Conservation (phyloP, 2,888 invertebrate genomes). For the Watsonalla cultraria region DNA sequence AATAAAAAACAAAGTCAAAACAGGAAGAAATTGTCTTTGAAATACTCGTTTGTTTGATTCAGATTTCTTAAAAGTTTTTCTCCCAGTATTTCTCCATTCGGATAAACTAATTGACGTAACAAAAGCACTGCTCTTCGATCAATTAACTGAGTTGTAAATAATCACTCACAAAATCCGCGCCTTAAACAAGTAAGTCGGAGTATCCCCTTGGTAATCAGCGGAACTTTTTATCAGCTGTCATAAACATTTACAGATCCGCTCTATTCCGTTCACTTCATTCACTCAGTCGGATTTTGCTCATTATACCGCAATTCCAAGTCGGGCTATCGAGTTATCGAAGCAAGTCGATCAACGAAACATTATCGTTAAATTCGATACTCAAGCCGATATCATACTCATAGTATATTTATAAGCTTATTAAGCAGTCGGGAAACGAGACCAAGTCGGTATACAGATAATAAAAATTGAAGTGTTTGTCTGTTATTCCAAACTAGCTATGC, state of each 20-base stretch:
- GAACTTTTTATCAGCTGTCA: conserved; percentile 2
- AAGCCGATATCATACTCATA: conserved; percentile 1
- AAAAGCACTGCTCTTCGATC: background rate
- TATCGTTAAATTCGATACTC: conserved; percentile 33
- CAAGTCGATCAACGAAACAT: conserved; percentile 6
- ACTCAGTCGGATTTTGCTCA: conserved; percentile 12
- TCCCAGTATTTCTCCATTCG: no score
- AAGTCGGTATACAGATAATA: no score
- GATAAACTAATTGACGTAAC: no score
- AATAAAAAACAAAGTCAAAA: no score
- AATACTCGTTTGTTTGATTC: no score
- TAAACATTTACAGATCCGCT: conserved; percentile 5
- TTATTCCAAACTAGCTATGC: no score
- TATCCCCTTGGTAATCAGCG: background rate
- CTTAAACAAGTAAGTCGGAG: background rate
- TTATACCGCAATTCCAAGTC: conserved; percentile 37
- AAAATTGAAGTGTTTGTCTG: no score
- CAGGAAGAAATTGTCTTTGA: no score
- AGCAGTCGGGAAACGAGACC: no score
- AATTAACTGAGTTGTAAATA: background rate
- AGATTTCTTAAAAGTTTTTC: no score
- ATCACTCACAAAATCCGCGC: background rate
- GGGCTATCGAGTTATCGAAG: conserved; percentile 11
- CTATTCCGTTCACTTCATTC: conserved; percentile 14
- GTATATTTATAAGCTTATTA: no score